Percentiles rank a stretch among this genome's conserved stretches.
Conservation (phyloP, 2,888 invertebrate species). For the Charanyca ferruginea region DNA sequence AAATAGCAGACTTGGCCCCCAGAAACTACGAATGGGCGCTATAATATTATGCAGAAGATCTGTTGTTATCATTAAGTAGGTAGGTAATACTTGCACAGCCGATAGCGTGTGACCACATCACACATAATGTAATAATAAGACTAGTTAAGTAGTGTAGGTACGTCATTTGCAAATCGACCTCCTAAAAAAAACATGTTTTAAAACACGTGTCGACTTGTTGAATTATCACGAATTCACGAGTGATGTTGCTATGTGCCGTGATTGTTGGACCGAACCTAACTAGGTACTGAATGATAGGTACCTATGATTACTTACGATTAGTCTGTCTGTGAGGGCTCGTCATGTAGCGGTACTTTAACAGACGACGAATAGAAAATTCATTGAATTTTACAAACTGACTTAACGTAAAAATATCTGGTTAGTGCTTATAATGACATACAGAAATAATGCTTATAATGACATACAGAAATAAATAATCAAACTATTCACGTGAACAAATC, state of each 20-base stretch:
- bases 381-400: no score
- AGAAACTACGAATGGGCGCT: neutral
- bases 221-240: slow-evolving; percentile 26
- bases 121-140: slow-evolving; percentile 33
- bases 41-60: neutral
- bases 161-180: slow-evolving; percentile 36
- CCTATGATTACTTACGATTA: no score
- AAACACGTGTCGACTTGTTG: slow-evolving; percentile 24
- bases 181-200: neutral
- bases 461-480: no score
- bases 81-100: neutral
- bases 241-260: slow-evolving; percentile 39
- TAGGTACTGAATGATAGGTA: slow-evolving; percentile 28
- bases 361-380: neutral
- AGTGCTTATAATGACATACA: no score
- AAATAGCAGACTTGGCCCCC: no score
- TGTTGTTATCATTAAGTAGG: neutral
- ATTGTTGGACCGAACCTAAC: slow-evolving; percentile 6
- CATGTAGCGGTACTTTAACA: neutral
- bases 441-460: no score
- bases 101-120: neutral
- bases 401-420: no score
- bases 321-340: slow-evolving; percentile 1
- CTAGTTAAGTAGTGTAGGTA: neutral
- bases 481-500: no score